These are phyloP conservation scores for Pogonomyrmex barbatus DNA, from an alignment of 1,140 invertebrate species.

Conservation along the genomic window DNA sequence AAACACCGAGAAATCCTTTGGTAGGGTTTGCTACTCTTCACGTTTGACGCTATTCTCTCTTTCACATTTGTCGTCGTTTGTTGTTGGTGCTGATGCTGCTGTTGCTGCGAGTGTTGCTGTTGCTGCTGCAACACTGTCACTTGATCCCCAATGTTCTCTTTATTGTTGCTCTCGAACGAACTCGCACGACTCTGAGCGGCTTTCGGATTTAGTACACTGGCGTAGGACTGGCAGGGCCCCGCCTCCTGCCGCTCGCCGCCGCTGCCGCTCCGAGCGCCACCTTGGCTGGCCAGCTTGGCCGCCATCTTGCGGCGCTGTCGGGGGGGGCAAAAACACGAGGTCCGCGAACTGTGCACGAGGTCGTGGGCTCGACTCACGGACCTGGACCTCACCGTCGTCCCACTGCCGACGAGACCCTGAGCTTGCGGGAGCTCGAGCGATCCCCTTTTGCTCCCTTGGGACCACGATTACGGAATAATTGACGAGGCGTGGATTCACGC, in stretches of 20 bases:
- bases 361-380: not conserved
- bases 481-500: constrained; percentile 12
- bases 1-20: constrained; percentile 66
- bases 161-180: constrained; percentile 83
- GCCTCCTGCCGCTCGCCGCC: constrained; percentile 75
- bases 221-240: constrained; percentile 84
- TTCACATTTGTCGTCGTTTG: constrained; percentile 48
- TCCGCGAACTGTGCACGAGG: constrained; percentile 60
- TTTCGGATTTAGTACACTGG: constrained; percentile 85
- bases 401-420: not conserved
- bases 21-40: constrained; percentile 71
- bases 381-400: constrained; percentile 13
- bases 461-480: not conserved
- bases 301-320: constrained; percentile 80
- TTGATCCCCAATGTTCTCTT: constrained; percentile 84
- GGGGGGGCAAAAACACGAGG: constrained; percentile 78
- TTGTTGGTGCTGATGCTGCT: constrained; percentile 7
- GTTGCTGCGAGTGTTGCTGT: constrained; percentile 6
- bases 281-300: constrained; percentile 78
- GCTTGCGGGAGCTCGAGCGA: not conserved
- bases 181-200: constrained; percentile 63
- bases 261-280: constrained; percentile 76
- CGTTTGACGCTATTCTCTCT: constrained; percentile 44
- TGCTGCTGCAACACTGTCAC: constrained; percentile 10
- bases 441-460: not conserved